Conservation (phyloP, 2,113 vertebrate genomes). For the Stegastes partitus region DNA sequence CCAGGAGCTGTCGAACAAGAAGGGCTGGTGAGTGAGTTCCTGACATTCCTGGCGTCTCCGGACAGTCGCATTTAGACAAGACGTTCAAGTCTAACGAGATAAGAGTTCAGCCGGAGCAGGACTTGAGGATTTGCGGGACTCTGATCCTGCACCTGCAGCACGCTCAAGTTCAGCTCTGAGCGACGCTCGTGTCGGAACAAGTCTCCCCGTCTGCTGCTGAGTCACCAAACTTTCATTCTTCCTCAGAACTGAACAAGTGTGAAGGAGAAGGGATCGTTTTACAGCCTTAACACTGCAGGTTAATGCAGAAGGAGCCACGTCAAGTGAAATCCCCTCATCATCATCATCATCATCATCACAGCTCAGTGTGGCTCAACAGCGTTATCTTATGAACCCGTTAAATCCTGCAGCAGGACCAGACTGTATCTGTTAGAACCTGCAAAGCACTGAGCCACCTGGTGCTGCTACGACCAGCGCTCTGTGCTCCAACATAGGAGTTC, state of each 20-base stretch:
- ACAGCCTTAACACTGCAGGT: no score
- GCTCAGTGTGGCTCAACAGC: no score
- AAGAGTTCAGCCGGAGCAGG: neutral
- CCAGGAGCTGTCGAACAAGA: conserved; percentile 91
- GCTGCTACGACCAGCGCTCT: no score
- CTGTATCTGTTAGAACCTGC: no score
- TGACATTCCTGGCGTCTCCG: neutral
- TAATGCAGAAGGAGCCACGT: no score
- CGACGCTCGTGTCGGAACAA: conserved; percentile 61
- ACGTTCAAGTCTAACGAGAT: conserved; percentile 3
- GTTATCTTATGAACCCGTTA: no score
- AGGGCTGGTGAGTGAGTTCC: conserved; percentile 89
- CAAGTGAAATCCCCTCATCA: no score
- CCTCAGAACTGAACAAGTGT: neutral
- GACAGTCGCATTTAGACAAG: conserved; percentile 20
- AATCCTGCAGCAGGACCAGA: no score
- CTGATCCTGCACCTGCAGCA: conserved; percentile 18
- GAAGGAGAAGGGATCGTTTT: no score
- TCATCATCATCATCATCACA: no score
- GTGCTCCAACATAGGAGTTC: no score
- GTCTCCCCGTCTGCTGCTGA: conserved; percentile 12
- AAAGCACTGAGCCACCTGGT: no score
- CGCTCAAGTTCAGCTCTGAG: neutral
- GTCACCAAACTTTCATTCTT: conserved; percentile 26
- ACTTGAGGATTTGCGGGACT: neutral